phyloP scores from a whole-genome alignment of 2,113 vertebrate genomes.

The Pseudolaguvia tuberculata region DNA sequence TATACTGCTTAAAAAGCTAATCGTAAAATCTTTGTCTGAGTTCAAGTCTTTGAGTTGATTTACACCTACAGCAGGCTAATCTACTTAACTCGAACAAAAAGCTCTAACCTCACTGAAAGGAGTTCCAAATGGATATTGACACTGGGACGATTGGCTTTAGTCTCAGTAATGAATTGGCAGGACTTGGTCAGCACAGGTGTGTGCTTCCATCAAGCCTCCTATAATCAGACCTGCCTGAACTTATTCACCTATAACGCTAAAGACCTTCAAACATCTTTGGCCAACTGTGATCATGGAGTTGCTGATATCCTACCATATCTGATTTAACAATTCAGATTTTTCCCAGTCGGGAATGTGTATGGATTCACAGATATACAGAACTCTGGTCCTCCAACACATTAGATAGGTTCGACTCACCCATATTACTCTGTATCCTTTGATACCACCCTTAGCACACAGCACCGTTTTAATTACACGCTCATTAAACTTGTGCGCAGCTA shows the following conservation, averaged over 20 bases:
- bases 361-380: background rate
- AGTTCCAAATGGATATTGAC: conserved; percentile 41
- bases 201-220: background rate
- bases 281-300: background rate
- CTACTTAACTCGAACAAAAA: conserved; percentile 26
- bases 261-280: conserved; percentile 3
- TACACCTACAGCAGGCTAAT: conserved; percentile 30
- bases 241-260: background rate
- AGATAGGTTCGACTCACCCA: conserved; percentile 15
- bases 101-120: conserved; percentile 28
- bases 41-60: conserved; percentile 19
- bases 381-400: background rate
- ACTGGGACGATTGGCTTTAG: conserved; percentile 25
- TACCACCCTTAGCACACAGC: conserved; percentile 17
- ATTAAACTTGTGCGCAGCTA: conserved; percentile 25
- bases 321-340: background rate
- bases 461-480: conserved; percentile 36
- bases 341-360: background rate
- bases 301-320: background rate
- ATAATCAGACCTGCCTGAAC: background rate
- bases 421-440: conserved; percentile 2
- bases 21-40: background rate
- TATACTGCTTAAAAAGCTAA: background rate
- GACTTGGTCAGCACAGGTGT: conserved; percentile 25
- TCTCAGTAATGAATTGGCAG: conserved; percentile 17